Evolutionary conservation across 1,140 invertebrate species (phyloP).

Genomic region (Brachionus rubens): DNA sequence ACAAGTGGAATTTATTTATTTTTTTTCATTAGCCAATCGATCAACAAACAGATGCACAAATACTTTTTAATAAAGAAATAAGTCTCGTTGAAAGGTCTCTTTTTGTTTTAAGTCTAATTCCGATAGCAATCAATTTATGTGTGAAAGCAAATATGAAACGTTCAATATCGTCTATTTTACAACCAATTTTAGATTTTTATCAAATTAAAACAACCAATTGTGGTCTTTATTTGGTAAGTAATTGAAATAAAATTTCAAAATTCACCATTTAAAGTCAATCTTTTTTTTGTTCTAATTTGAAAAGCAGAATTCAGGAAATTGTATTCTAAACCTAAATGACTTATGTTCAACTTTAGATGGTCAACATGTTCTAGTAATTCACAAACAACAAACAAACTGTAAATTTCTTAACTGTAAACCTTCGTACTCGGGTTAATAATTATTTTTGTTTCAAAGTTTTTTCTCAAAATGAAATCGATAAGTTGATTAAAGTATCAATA

Average conservation of each 20-base stretch:
- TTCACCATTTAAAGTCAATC: background rate
- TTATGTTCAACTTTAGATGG: constrained; percentile 2
- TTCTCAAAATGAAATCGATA: constrained; percentile 43
- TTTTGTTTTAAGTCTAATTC: constrained; percentile 27
- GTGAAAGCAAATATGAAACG: constrained; percentile 33
- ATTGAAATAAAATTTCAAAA: background rate
- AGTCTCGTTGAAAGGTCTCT: constrained; percentile 24
- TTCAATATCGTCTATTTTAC: background rate
- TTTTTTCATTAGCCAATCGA: constrained; percentile 2
- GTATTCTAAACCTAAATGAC: constrained; percentile 34
- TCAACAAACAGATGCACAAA: background rate
- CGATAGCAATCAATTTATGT: constrained; percentile 40
- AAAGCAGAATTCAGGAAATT: constrained; percentile 16
- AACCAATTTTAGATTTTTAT: constrained; percentile 34
- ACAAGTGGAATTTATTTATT: background rate
- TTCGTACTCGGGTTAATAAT: background rate
- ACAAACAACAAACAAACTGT: constrained; percentile 42
- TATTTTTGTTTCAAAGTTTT: constrained; percentile 12
- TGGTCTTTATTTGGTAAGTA: constrained; percentile 29
- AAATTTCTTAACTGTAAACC: background rate
- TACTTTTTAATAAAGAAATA: constrained; percentile 29
- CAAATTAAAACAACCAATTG: constrained; percentile 35
- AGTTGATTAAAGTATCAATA: constrained; percentile 18
- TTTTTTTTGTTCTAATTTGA: too few species aligned
- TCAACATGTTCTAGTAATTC: constrained; percentile 26